Evolutionary conservation across 1,140 invertebrate species (phyloP).

Genomic region (Drosophila nebulosa): DNA sequence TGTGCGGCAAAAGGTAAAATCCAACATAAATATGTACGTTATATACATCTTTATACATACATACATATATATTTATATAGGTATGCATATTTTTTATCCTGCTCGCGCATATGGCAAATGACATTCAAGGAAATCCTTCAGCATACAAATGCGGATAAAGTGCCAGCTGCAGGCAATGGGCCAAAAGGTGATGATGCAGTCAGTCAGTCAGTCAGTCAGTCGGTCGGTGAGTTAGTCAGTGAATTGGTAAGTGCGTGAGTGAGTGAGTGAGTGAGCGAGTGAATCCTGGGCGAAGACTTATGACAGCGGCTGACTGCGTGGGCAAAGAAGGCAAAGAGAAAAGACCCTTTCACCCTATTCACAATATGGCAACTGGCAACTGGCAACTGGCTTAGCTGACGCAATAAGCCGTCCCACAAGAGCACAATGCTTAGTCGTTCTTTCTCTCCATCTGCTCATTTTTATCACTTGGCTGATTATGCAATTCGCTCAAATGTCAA

Average conservation of each 20-base stretch:
- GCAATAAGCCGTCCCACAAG: constrained; percentile 13
- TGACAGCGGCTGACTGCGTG: neutral
- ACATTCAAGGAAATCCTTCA: constrained; percentile 52
- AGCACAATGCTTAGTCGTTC: neutral
- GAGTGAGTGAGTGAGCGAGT: too few species aligned
- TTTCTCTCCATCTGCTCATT: constrained; percentile 24
- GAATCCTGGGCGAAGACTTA: neutral
- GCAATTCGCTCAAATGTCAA: constrained; percentile 36
- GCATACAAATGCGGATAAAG: neutral
- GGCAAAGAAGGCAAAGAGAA: neutral
- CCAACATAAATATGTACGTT: neutral
- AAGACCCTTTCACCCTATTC: neutral
- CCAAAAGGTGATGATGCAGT: constrained; percentile 1
- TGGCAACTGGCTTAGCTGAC: constrained; percentile 25
- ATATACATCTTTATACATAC: too few species aligned
- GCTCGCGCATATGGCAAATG: constrained; percentile 48
- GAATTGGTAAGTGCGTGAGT: too few species aligned
- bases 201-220: neutral
- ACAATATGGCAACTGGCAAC: constrained; percentile 10
- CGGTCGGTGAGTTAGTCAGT: neutral
- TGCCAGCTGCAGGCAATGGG: constrained; percentile 10
- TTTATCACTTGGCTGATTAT: constrained; percentile 52
- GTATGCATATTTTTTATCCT: neutral
- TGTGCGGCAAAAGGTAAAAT: neutral
- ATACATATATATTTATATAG: too few species aligned